Conservation (phyloP, 2,113 vertebrate genomes). For the Chaetorhynchus papuensis region DNA sequence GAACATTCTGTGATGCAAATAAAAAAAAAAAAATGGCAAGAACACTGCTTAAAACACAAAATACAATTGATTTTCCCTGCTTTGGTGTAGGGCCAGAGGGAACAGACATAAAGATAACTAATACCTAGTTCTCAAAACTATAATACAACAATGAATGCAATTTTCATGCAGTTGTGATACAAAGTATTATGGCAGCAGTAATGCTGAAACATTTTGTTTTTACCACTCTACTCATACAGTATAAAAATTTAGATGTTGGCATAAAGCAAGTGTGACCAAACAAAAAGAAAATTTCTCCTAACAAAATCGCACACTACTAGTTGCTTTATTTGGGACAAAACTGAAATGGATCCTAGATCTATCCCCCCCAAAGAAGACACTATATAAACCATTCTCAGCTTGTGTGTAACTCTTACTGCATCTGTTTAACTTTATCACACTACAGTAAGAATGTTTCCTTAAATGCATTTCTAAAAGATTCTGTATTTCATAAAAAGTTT, state of each 20-base stretch:
- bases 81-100: constrained; percentile 20
- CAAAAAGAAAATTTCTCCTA: not conserved
- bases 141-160: not conserved
- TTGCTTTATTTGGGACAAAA: not conserved
- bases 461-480: not conserved
- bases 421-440: not conserved
- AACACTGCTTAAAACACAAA: constrained; percentile 27
- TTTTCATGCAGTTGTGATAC: constrained; percentile 16
- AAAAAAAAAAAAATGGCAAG: not conserved
- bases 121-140: not conserved
- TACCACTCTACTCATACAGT: not conserved
- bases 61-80: constrained; percentile 31
- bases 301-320: not conserved
- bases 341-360: not conserved
- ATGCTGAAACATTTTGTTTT: not conserved
- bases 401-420: not conserved
- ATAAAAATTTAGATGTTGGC: not conserved
- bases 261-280: not conserved
- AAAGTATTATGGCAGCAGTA: not conserved
- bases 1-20: not conserved
- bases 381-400: not conserved
- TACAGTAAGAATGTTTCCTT: not conserved
- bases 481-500: not conserved
- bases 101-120: constrained; percentile 24
- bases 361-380: not conserved